phyloP scores from a whole-genome alignment of 2,797 vertebrate genomes.

The Coluber constrictor region DNA sequence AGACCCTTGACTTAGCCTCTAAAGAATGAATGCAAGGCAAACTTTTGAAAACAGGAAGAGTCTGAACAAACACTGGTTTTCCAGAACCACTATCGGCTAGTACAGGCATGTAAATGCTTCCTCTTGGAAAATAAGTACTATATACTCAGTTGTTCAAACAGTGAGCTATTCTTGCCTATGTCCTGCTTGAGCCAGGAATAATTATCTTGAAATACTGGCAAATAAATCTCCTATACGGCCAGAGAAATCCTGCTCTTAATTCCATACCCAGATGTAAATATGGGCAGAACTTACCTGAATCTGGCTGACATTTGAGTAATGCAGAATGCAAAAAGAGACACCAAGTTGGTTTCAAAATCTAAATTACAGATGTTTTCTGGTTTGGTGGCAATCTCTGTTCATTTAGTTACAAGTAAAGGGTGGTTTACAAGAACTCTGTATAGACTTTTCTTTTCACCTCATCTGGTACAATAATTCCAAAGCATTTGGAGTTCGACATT shows the following conservation, averaged over 20 bases:
- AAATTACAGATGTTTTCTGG: not conserved
- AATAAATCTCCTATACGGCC: not conserved
- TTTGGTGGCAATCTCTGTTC: not conserved
- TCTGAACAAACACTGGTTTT: not conserved
- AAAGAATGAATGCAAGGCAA: not conserved
- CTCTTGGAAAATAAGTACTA: not conserved
- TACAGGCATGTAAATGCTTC: not conserved
- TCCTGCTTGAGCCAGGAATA: not conserved
- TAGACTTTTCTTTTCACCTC: too few species aligned
- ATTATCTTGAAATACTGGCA: not conserved
- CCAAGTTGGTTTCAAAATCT: not conserved
- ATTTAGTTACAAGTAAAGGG: not conserved
- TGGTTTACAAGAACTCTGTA: not conserved
- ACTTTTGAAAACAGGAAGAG: slow-evolving; percentile 17
- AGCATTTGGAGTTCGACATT: not conserved
- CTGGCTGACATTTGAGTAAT: not conserved
- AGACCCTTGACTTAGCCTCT: slow-evolving; percentile 10
- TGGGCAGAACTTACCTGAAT: not conserved
- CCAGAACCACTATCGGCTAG: not conserved
- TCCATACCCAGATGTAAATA: not conserved
- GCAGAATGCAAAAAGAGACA: not conserved
- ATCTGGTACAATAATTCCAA: not conserved
- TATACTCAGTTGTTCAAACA: not conserved
- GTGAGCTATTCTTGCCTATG: not conserved
- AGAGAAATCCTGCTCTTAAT: not conserved